Evolutionary conservation across 2,797 vertebrate species (phyloP).

Genomic region (Psittacula derbiana): DNA sequence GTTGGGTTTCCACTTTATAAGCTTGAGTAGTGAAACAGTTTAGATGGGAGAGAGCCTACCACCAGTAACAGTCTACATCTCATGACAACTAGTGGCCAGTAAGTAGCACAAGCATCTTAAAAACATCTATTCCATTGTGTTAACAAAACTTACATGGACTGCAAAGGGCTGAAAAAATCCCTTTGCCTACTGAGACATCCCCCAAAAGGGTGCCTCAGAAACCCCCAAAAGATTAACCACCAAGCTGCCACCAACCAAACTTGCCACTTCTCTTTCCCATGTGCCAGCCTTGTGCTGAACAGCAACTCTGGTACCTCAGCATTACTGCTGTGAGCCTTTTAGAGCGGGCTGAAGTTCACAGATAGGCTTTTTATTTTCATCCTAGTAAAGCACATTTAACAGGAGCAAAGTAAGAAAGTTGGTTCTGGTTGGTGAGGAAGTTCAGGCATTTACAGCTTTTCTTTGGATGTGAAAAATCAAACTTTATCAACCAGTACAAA

Average conservation of each 20-base stretch:
- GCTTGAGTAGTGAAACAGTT: background rate
- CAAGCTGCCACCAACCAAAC: background rate
- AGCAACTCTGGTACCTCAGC: background rate
- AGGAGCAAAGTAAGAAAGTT: background rate
- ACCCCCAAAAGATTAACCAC: background rate
- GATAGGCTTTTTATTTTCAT: background rate
- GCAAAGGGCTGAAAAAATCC: background rate
- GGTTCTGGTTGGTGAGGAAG: background rate
- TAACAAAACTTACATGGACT: background rate
- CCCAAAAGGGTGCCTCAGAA: background rate
- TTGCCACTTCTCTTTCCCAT: background rate
- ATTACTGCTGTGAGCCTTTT: background rate
- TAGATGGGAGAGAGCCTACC: background rate
- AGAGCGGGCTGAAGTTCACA: background rate
- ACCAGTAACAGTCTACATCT: background rate
- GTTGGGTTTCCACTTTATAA: background rate
- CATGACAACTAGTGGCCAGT: background rate
- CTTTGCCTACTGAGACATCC: background rate
- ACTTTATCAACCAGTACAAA: background rate
- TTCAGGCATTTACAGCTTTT: background rate
- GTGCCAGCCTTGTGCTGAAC: background rate
- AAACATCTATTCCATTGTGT: background rate
- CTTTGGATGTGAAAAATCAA: background rate
- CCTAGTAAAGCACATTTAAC: background rate
- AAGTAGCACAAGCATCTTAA: background rate